A percentile compares a stretch with the other conserved stretches of the same genome.
phyloP scores from a whole-genome alignment of 64 coral and sea anemone species.

The Astreopora myriophthalma region DNA sequence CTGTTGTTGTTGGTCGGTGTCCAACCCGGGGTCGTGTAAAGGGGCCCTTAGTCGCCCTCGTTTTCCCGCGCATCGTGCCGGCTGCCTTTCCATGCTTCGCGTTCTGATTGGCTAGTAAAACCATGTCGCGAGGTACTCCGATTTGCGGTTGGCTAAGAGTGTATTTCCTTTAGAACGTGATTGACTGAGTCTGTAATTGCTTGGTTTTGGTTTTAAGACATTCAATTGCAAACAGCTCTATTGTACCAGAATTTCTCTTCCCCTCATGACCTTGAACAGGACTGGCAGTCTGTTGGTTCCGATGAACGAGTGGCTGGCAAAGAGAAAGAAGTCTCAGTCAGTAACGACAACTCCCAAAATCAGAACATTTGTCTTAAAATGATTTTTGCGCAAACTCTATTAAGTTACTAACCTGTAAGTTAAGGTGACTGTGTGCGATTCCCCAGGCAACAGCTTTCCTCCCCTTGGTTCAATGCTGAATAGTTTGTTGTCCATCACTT shows the following conservation, averaged over 20 bases:
- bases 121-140: too few species aligned
- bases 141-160: too few species aligned
- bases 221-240: neutral
- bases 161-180: too few species aligned
- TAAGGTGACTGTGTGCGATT: slow-evolving; percentile 71
- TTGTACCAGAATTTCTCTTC: slow-evolving; percentile 93
- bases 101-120: too few species aligned
- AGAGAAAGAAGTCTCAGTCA: neutral
- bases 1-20: too few species aligned
- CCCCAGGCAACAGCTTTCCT: slow-evolving; percentile 77
- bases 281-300: slow-evolving; percentile 91
- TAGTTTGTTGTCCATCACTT: slow-evolving; percentile 93
- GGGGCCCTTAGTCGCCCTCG: too few species aligned
- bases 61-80: too few species aligned
- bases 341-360: neutral
- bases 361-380: neutral
- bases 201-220: too few species aligned
- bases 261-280: slow-evolving; percentile 85
- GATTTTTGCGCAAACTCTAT: neutral
- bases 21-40: too few species aligned
- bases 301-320: slow-evolving; percentile 74
- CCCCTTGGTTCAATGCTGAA: slow-evolving; percentile 87
- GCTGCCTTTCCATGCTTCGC: too few species aligned
- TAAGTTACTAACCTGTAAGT: slow-evolving; percentile 76
- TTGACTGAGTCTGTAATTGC: too few species aligned